Evolutionary conservation across 2,113 vertebrate genomes (phyloP).

Genomic region (Hippocampus barbouri): DNA sequence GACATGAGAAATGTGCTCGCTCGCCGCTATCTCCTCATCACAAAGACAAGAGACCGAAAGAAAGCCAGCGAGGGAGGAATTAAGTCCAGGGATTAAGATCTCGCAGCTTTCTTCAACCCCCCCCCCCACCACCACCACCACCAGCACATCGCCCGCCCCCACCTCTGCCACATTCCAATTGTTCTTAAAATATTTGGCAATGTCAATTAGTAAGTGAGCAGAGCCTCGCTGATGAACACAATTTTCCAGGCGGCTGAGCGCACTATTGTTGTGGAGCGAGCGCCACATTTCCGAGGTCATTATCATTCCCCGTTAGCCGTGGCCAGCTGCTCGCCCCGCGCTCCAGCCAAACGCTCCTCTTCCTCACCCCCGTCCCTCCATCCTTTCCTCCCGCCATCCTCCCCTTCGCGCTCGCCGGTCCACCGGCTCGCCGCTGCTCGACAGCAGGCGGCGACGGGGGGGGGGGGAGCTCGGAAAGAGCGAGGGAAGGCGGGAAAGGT

Average conservation of each 20-base stretch:
- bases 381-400: slow-evolving; percentile 23
- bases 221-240: slow-evolving; percentile 99
- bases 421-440: slow-evolving; percentile 69
- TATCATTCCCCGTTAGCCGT: slow-evolving; percentile 99
- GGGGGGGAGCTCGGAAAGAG: slow-evolving; percentile 60
- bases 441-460: slow-evolving; percentile 79
- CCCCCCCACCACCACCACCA: slow-evolving; percentile 68
- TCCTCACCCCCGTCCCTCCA: not conserved
- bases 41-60: slow-evolving; percentile 23
- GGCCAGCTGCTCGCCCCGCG: slow-evolving; percentile 97
- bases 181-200: slow-evolving; percentile 99
- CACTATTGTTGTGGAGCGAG: slow-evolving; percentile 99
- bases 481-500: slow-evolving; percentile 31
- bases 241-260: slow-evolving; percentile 99
- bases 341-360: slow-evolving; percentile 94
- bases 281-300: slow-evolving; percentile 99
- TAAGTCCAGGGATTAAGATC: slow-evolving; percentile 98
- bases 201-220: slow-evolving; percentile 99
- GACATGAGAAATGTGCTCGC: slow-evolving; percentile 78
- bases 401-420: slow-evolving; percentile 44
- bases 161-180: slow-evolving; percentile 93
- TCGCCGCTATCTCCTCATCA: slow-evolving; percentile 75
- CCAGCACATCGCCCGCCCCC: slow-evolving; percentile 61
- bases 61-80: slow-evolving; percentile 71
- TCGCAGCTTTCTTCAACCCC: slow-evolving; percentile 78